Evolutionary conservation across 2,113 vertebrate genomes (phyloP), one percentile per base, ranked within the genome.

Genomic region (Chionodraco myersi): DNA sequence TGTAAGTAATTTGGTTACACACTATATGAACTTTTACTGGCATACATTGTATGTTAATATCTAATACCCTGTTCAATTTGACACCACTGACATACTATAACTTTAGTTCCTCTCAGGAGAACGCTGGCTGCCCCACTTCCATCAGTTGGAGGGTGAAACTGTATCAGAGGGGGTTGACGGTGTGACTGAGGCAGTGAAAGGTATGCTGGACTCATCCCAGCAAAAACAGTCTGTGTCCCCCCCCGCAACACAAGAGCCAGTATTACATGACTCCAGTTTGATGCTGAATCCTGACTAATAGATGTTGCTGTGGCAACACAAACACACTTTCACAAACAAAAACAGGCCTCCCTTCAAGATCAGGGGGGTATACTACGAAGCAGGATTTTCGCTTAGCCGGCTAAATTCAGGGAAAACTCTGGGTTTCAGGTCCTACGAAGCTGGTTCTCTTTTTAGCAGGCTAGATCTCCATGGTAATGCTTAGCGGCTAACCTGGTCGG

Each of bases 171-270:
- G 69, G 11, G 41, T 18, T 9, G 66, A 68, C 26, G 45, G 45
- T n/a, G 51, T 79, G 58, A 67, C 53, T 48, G 61, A 66, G 59
- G 36, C 44, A 34, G 36, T 47, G 75, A 60, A 72, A 71, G 64
- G 34, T 45, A 84, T 82, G 77, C 41, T 90, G 85, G 80, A 75
- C 70, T 66, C 47, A 23, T 30, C n/a, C 73, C 88, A 87, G 73
- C 52, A 59, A 34, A 79, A 87, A 74, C 70, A 79, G 61, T 34
- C 59, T 57, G 59, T 62, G 60, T 21, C 15, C 64, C 60, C 51
- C 15, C 30, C 30, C 4, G 60, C 47, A 1, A 77, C 73, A 75
- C 34, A 65, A 54, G 77, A 80, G 26, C 47, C 23, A 15, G 52
- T 26, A 44, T 53, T 34, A 12, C 8, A n/a, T 61, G 58, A 68